Conservation (phyloP, 2,888 invertebrate species). For the Ryuthela nishihirai region DNA sequence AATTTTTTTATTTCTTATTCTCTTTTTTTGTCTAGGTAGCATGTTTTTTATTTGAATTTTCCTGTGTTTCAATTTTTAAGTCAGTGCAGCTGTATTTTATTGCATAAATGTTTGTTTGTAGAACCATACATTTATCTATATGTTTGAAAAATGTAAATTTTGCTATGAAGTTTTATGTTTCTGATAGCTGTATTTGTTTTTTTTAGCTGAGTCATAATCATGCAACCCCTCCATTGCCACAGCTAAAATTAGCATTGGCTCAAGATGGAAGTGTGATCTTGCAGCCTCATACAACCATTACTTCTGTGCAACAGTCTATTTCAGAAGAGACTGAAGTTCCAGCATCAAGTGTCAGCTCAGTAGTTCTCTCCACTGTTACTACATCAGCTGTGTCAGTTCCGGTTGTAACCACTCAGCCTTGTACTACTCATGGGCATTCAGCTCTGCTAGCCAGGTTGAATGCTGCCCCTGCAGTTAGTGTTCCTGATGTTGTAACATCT, state of each 20-base stretch:
- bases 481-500: conserved; percentile 29
- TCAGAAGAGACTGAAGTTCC: background rate
- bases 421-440: conserved; percentile 31
- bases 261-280: conserved; percentile 44
- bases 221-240: conserved; percentile 24
- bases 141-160: no score
- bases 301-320: no score
- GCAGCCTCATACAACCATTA: conserved; percentile 29
- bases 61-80: no score
- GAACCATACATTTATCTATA: no score
- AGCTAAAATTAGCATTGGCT: conserved; percentile 42
- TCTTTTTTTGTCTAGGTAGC: no score
- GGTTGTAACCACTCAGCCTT: conserved; percentile 9
- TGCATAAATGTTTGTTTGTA: no score
- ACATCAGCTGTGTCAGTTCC: conserved; percentile 16
- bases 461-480: conserved; percentile 38
- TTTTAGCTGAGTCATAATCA: conserved; percentile 19
- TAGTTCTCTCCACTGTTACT: conserved; percentile 20
- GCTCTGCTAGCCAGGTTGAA: conserved; percentile 42
- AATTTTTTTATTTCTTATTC: no score
- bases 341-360: conserved; percentile 2
- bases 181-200: no score
- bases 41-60: no score
- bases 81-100: no score
- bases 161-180: no score